A percentile compares a stretch with the other conserved stretches of the same genome.
Evolutionary conservation across 2,113 vertebrate species (phyloP).

Genomic region (Sphyrna mokarran): DNA sequence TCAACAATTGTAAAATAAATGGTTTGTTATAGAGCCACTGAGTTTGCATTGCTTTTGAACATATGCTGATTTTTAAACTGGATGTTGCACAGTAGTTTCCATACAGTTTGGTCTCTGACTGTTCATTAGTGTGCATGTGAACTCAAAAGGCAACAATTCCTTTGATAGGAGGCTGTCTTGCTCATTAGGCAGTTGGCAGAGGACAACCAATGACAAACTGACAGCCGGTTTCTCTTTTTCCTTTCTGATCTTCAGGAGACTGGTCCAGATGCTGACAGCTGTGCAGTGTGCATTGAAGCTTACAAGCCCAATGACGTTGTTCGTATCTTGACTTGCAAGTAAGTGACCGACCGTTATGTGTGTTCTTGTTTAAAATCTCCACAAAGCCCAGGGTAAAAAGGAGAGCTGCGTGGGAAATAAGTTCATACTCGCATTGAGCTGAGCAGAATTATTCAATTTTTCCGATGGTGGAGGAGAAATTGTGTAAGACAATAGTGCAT

Average conservation of each 20-base stretch:
- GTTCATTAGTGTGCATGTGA: neutral
- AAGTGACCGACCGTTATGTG: slow-evolving; percentile 47
- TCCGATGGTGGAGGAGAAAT: neutral
- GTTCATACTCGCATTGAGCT: neutral
- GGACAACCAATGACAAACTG: neutral
- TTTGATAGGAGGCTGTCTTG: neutral
- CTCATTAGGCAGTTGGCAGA: neutral
- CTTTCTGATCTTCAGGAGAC: slow-evolving; percentile 56
- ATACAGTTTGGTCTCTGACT: neutral
- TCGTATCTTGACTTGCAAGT: slow-evolving; percentile 84
- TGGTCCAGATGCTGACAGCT: slow-evolving; percentile 65
- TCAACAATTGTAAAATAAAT: neutral
- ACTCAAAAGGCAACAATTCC: neutral
- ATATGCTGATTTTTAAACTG: neutral
- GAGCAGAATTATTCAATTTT: neutral
- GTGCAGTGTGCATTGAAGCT: slow-evolving; percentile 81
- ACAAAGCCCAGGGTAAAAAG: neutral
- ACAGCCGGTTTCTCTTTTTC: neutral
- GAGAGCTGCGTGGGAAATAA: neutral
- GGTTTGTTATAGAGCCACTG: neutral
- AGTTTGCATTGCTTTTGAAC: neutral
- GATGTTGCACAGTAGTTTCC: neutral
- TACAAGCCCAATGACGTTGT: slow-evolving; percentile 78
- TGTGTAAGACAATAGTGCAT: neutral
- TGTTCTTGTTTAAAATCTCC: neutral